Evolutionary conservation across 2,888 invertebrate genomes (phyloP).

Genomic region (Agrochola lota): DNA sequence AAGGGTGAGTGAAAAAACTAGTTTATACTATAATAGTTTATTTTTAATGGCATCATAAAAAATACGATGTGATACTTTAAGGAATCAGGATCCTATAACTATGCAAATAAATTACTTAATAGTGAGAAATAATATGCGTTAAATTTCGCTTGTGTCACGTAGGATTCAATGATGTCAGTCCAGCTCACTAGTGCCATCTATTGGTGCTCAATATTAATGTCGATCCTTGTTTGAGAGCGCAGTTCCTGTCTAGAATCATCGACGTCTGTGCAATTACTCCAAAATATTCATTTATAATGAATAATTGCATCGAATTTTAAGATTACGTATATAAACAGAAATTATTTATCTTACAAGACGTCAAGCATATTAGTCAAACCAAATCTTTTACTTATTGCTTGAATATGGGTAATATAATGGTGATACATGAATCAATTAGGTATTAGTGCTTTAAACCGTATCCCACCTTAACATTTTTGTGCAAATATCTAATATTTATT

Average conservation of each 20-base stretch:
- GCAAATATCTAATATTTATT: background rate
- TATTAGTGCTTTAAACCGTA: background rate
- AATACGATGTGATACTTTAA: background rate
- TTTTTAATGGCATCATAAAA: background rate
- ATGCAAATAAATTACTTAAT: background rate
- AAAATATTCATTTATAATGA: background rate
- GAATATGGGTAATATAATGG: background rate
- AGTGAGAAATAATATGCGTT: background rate
- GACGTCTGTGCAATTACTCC: background rate
- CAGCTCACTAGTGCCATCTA: conserved; percentile 1
- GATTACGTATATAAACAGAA: background rate
- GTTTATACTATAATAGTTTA: background rate
- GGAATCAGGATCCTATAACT: background rate
- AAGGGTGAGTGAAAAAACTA: conserved; percentile 33
- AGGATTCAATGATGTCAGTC: background rate
- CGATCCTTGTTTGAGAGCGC: background rate
- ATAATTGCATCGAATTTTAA: background rate
- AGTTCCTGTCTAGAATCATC: too few relatives aligned
- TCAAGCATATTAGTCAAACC: background rate
- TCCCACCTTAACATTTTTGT: background rate
- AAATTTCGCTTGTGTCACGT: background rate
- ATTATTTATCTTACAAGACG: background rate
- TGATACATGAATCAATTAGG: too few relatives aligned
- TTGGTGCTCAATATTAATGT: background rate
- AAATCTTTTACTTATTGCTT: background rate